Percentiles rank a stretch among this genome's conserved stretches.
These are phyloP conservation scores for Aphodius sticticus DNA, from an alignment of 2,888 invertebrate genomes.

Conservation along the genomic window DNA sequence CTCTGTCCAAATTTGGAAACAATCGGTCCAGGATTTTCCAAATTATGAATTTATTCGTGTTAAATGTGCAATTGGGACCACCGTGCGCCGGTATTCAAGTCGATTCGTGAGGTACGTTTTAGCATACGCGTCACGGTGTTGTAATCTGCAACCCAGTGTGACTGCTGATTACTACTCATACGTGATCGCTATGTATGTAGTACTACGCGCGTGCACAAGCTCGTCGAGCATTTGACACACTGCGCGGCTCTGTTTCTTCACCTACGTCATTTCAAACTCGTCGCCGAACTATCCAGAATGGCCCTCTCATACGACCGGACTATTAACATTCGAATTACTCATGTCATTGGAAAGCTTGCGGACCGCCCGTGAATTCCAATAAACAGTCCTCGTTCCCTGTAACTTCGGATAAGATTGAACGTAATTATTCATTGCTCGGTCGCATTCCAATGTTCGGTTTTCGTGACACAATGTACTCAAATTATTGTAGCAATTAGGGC, in stretches of 20 bases:
- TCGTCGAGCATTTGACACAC: not conserved
- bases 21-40: not conserved
- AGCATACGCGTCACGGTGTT: slow-evolving; percentile 47
- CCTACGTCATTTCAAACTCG: not conserved
- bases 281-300: not conserved
- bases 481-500: not conserved
- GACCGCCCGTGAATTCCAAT: not conserved
- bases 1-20: too few relatives aligned
- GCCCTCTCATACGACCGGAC: not conserved
- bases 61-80: not conserved
- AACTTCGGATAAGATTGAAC: not conserved
- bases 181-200: slow-evolving; percentile 36
- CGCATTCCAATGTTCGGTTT: not conserved
- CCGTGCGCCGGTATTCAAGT: not conserved
- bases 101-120: slow-evolving; percentile 41
- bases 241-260: slow-evolving; percentile 5
- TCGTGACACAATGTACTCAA: not conserved
- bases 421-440: not conserved
- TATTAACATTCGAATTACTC: not conserved
- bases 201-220: slow-evolving; percentile 11
- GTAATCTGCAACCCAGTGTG: slow-evolving; percentile 48
- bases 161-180: slow-evolving; percentile 48
- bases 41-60: too few relatives aligned
- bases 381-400: not conserved
- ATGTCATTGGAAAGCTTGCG: not conserved